phyloP scores from a whole-genome alignment of 2,113 vertebrate genomes.

The Hyperoodon ampullatus region DNA sequence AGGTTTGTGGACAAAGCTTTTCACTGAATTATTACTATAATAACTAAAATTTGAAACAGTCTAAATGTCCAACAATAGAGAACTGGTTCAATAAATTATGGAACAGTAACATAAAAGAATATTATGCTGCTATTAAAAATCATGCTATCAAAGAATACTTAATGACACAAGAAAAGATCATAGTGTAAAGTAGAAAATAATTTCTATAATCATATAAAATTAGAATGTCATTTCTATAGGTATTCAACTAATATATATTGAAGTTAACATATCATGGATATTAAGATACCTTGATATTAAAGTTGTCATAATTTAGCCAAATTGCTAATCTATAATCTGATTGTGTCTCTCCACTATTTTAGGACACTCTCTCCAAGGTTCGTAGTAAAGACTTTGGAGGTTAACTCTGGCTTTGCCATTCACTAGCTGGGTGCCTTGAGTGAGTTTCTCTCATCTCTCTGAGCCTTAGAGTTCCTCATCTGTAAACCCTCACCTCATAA shows the following conservation, averaged over 20 bases:
- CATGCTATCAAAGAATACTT: neutral
- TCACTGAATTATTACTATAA: neutral
- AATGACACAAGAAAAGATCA: neutral
- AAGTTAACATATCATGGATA: neutral
- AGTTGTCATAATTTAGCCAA: neutral
- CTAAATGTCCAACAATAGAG: slow-evolving; percentile 4
- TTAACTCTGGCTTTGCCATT: neutral
- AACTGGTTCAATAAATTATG: slow-evolving; percentile 17
- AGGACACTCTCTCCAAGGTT: neutral
- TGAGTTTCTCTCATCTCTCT: neutral
- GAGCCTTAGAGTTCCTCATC: neutral
- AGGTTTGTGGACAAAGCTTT: neutral
- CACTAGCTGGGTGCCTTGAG: neutral
- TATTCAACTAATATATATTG: neutral
- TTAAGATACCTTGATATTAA: neutral
- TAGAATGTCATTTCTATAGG: neutral
- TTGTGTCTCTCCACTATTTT: neutral
- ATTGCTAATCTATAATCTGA: neutral
- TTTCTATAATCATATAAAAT: neutral
- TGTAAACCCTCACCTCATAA: neutral
- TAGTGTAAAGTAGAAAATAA: neutral
- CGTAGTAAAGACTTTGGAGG: neutral
- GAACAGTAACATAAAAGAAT: neutral
- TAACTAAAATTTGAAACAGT: slow-evolving; percentile 14
- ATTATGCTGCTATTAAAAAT: neutral